Conservation (phyloP, 2,888 invertebrate genomes). For the Sinodicranocentrus sp. region DNA sequence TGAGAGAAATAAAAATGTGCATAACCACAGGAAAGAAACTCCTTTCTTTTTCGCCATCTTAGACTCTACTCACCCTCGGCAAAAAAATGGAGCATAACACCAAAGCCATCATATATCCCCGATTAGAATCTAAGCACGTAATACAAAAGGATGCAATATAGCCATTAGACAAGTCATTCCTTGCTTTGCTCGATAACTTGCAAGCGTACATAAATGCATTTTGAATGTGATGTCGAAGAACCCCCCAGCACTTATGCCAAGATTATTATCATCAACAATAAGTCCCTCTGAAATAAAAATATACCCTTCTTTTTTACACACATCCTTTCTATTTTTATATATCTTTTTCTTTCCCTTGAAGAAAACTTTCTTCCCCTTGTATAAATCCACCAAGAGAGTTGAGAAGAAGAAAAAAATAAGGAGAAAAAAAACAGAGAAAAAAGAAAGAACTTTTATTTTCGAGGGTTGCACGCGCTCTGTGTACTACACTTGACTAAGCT, state of each 20-base stretch:
- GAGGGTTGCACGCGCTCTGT: constrained; percentile 27
- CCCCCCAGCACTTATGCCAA: constrained; percentile 61
- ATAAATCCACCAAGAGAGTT: constrained; percentile 23
- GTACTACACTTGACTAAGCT: not conserved
- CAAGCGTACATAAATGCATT: constrained; percentile 51
- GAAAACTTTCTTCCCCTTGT: constrained; percentile 43
- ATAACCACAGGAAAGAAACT: constrained; percentile 48
- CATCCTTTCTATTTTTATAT: constrained; percentile 33
- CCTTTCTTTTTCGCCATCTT: constrained; percentile 8
- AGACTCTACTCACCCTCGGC: constrained; percentile 3
- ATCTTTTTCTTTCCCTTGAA: constrained; percentile 14
- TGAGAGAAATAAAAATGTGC: constrained; percentile 59
- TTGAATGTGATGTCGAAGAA: constrained; percentile 51
- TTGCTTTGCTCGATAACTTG: constrained; percentile 45
- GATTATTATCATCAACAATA: constrained; percentile 64
- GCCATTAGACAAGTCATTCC: constrained; percentile 62
- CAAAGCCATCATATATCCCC: constrained; percentile 6
- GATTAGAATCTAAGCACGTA: constrained; percentile 62
- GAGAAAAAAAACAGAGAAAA: constrained; percentile 29
- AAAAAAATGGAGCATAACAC: constrained; percentile 44
- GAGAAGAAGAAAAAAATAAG: constrained; percentile 39
- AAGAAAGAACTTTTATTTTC: constrained; percentile 21
- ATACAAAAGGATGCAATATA: constrained; percentile 60
- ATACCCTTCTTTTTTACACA: constrained; percentile 29
- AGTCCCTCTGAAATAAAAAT: constrained; percentile 36